Evolutionary conservation across 2,888 invertebrate genomes (phyloP), one percentile per base, ranked within the genome.

Genomic region (Chydorus sphaericus): DNA sequence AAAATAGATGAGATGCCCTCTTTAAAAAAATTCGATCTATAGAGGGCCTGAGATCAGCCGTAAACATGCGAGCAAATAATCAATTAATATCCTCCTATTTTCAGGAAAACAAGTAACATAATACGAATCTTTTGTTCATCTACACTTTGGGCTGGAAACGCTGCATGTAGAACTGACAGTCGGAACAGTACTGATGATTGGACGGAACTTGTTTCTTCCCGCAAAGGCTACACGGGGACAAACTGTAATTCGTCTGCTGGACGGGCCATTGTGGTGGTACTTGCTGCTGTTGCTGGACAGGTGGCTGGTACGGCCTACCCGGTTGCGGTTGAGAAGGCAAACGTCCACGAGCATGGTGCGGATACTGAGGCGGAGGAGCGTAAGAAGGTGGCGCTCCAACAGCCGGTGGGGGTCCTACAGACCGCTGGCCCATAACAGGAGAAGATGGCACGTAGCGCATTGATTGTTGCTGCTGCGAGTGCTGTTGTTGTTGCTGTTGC

Each of bases 121-220:
- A 44, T 20, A 44, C 44, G 23, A 26, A 8, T 28, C 14, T 8
- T 14, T 2, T 10, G 20, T 2, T 8, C 20, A 20, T 8, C 48
- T 48, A 55, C 18, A 36, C 48, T 37, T 77, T 76, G 44, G 82
- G 83, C 66, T 83, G 81, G 69, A 85, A 85, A 65, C 84, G 76
- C 60, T 87, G 86, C 83, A 93, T 84, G 67, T 92, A 93, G 72
- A 85, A 90, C 67, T 90, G 88, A 71, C 92, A 92, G 71, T 92
- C 90, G 52, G 82, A 77, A 70, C 92, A 93, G 68, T 91, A 92
- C 63, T 82, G 77, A 33, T 83, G 81, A 14, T 88, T 84, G 16
- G 83, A 78, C 51, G 76, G 77, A 18, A 89, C 82, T 60, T 81
- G 78, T 66, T 88, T 86, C 68, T 91, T 91, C 57, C 88, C 77